Conservation (phyloP, 2,113 vertebrate species). For the Talpa occidentalis region DNA sequence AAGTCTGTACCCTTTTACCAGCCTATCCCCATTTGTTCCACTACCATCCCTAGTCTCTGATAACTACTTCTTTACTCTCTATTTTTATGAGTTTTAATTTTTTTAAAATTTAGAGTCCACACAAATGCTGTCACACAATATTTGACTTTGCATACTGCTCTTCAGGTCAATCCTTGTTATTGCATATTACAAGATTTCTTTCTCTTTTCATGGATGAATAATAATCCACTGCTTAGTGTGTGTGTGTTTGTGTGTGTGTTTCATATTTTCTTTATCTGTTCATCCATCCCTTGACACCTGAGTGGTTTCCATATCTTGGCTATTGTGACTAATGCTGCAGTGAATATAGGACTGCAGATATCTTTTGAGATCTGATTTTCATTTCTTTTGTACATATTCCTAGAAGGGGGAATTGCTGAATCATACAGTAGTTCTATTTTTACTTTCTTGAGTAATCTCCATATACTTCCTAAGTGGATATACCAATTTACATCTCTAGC, state of each 20-base stretch:
- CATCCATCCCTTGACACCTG: neutral
- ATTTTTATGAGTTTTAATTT: neutral
- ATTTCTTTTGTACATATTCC: neutral
- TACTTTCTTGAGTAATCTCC: neutral
- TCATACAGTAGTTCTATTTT: neutral
- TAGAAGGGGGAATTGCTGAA: neutral
- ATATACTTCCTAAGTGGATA: neutral
- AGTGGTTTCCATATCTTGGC: neutral
- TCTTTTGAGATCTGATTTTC: neutral
- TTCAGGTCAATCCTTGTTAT: neutral
- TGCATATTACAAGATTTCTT: neutral
- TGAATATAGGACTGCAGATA: neutral
- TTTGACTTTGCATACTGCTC: neutral
- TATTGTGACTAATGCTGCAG: neutral
- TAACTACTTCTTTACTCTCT: neutral
- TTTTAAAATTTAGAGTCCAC: neutral
- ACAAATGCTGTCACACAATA: neutral
- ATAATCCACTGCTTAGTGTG: neutral
- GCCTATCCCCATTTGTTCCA: neutral
- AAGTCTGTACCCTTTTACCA: neutral
- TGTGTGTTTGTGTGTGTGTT: no score
- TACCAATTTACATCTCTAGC: neutral
- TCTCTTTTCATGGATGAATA: neutral
- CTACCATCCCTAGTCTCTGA: no score
- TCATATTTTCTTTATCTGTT: neutral